Evolutionary conservation across 2,888 invertebrate species (phyloP).

Genomic region (Lamellibrachia columna): DNA sequence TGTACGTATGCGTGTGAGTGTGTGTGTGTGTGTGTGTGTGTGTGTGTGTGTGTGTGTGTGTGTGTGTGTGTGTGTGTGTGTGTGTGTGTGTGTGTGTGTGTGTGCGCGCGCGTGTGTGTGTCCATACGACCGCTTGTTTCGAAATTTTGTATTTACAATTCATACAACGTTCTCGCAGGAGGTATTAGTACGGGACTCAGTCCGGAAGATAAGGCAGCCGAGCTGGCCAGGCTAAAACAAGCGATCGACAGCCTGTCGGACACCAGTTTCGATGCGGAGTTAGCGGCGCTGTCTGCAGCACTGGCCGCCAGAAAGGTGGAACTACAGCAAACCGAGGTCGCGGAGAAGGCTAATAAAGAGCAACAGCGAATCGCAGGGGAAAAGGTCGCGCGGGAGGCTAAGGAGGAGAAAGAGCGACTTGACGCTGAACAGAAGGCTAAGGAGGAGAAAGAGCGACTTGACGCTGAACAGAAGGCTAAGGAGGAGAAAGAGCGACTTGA

Average conservation of each 20-base stretch:
- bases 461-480: not conserved
- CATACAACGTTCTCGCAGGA: not conserved
- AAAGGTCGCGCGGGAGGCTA: not conserved
- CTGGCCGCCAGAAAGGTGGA: not conserved
- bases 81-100: not conserved
- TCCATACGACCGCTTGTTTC: not conserved
- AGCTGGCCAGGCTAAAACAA: not conserved
- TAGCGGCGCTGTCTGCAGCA: not conserved
- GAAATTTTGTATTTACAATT: not conserved
- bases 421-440: not conserved
- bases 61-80: not conserved
- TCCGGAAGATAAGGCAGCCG: not conserved
- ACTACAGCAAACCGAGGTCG: not conserved
- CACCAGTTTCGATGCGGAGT: not conserved
- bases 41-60: not conserved
- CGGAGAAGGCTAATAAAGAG: not conserved
- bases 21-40: not conserved
- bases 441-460: not conserved
- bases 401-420: not conserved
- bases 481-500: not conserved
- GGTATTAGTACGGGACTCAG: not conserved
- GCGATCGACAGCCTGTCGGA: not conserved
- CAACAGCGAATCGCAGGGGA: not conserved
- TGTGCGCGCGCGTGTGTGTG: not conserved
- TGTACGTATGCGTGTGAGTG: not conserved